These are phyloP conservation scores for Zaprionus ornatus DNA, from an alignment of 1,140 invertebrate species.

Conservation along the genomic window DNA sequence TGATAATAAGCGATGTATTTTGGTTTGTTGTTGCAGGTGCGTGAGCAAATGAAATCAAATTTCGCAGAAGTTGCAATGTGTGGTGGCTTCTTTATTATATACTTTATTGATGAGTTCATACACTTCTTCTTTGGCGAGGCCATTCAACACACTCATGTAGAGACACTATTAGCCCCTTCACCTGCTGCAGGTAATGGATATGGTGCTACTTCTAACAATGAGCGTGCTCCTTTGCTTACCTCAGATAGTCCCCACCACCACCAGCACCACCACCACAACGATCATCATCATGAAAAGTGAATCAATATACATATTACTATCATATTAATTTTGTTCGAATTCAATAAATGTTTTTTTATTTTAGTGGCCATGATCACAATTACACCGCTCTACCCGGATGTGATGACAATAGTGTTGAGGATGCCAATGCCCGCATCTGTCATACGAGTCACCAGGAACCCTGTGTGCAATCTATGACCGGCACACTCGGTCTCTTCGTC, in stretches of 20 bases:
- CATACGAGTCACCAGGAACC: slow-evolving; percentile 87
- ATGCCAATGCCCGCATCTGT: slow-evolving; percentile 86
- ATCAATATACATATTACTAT: neutral
- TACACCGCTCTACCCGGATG: slow-evolving; percentile 37
- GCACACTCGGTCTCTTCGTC: slow-evolving; percentile 87
- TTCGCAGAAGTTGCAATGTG: slow-evolving; percentile 90
- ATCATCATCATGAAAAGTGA: slow-evolving; percentile 49
- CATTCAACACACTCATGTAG: slow-evolving; percentile 69
- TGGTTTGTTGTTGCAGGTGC: slow-evolving; percentile 56
- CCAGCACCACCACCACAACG: slow-evolving; percentile 1
- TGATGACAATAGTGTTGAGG: slow-evolving; percentile 75
- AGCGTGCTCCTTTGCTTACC: slow-evolving; percentile 53
- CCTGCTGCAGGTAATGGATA: neutral
- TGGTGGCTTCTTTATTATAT: slow-evolving; percentile 91
- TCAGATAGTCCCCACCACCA: slow-evolving; percentile 32
- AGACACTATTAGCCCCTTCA: neutral
- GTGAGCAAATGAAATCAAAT: slow-evolving; percentile 84
- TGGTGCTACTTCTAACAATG: slow-evolving; percentile 7
- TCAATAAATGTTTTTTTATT: slow-evolving; percentile 9
- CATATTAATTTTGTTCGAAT: slow-evolving; percentile 8
- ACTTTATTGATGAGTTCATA: slow-evolving; percentile 90
- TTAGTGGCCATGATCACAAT: slow-evolving; percentile 28
- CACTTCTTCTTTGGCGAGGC: slow-evolving; percentile 86
- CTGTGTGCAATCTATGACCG: slow-evolving; percentile 85
- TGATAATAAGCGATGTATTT: neutral